Percentiles rank a stretch among this genome's conserved stretches.
Conservation (phyloP, 2,113 vertebrate species). For the Anarhynchus alexandrinus region DNA sequence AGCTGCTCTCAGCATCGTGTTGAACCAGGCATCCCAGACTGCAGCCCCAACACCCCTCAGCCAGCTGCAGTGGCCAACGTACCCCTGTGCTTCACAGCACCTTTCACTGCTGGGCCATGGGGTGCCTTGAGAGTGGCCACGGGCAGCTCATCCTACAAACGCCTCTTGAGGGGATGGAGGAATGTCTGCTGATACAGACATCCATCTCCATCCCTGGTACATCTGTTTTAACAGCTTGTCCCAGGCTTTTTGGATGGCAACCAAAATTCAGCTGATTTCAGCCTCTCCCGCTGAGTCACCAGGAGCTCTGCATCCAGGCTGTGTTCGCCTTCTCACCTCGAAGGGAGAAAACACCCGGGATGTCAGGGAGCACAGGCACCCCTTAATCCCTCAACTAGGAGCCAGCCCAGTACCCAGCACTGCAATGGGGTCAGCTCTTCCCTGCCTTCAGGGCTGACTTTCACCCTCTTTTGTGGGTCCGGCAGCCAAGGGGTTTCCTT, state of each 20-base stretch:
- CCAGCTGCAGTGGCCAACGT: rapidly evolving
- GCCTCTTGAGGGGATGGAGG: background rate
- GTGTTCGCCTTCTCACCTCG: background rate
- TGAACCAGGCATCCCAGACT: background rate
- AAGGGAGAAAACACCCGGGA: background rate
- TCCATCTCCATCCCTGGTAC: background rate
- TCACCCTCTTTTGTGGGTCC: background rate
- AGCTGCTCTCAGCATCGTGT: background rate
- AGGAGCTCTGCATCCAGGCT: background rate
- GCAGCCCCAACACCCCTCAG: background rate
- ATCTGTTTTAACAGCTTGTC: conserved; percentile 28
- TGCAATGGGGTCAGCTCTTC: background rate
- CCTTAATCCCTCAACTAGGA: background rate
- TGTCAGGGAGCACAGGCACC: background rate
- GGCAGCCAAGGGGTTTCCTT: background rate
- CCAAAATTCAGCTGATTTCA: conserved; percentile 1
- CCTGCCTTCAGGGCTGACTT: background rate
- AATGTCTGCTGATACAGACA: background rate
- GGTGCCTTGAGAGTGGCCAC: background rate
- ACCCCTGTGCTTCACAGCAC: background rate
- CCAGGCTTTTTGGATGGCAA: conserved; percentile 34
- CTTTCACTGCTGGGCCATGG: background rate
- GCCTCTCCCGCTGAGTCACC: background rate
- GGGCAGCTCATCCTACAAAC: background rate
- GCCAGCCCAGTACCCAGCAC: background rate